Base-by-base conservation (phyloP, 2,888 invertebrate genomes). In the Teinopalpus imperialis region DNA sequence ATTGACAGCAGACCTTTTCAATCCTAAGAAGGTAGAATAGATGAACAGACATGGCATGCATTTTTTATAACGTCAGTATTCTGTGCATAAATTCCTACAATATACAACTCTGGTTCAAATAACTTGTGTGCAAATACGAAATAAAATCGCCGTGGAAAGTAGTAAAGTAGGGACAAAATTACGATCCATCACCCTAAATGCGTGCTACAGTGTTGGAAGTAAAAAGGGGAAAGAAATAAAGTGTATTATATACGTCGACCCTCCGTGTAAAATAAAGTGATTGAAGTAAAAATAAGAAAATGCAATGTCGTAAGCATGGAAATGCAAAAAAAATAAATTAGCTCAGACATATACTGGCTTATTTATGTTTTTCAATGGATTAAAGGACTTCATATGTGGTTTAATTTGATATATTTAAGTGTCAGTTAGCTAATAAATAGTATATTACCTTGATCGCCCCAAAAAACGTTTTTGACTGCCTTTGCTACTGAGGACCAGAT, bases 391-490 rank as follows among this genome's bases (percentile, higher is more conserved):
- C n/a, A n/a, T n/a, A n/a, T n/a, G n/a, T n/a, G n/a, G n/a, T n/a
- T n/a, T n/a, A n/a, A n/a, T n/a, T n/a, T n/a, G n/a, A n/a, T n/a
- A n/a, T n/a, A n/a, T n/a, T n/a, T n/a, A n/a, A n/a, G n/a, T n/a
- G n/a, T n/a, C n/a, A n/a, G n/a, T n/a, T n/a, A n/a, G n/a, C n/a
- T n/a, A n/a, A n/a, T n/a, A n/a, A n/a, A n/a, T n/a, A n/a, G n/a
- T 54, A 54, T 57, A 53, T 58, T 56, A 44, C 62, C 69, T 54
- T 67, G 63, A 16, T 79, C 80, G 44, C 79, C 73, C 85, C 86
- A 87, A 58, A 88, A 78, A n/a, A 78, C 85, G 61, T 72, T 87
- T 67, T 69, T 85, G 39, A 88, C 83, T 2, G 79, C 86, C 48
- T 66, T 76, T 3, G 83, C 77, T 5, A 88, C 83, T 41, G 76